These are phyloP conservation scores for Pogonognathellus flavescens DNA, from an alignment of 1,140 invertebrate species.

Conservation along the genomic window DNA sequence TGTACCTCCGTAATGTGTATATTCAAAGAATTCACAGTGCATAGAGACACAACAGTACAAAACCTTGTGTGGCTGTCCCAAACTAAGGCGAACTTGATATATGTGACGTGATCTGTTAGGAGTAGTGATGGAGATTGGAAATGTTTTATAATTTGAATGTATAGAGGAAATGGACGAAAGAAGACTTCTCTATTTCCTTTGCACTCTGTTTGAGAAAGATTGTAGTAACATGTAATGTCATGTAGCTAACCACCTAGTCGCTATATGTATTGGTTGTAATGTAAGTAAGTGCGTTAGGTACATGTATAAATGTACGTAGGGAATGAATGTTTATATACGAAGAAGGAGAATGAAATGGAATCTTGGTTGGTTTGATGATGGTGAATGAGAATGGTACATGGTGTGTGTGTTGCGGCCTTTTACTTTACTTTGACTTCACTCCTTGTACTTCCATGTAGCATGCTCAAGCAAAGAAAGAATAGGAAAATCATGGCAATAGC, in stretches of 20 bases:
- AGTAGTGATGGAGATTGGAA: slow-evolving; percentile 31
- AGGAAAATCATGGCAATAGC: slow-evolving; percentile 36
- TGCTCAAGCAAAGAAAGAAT: not conserved
- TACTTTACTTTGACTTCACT: slow-evolving; percentile 16
- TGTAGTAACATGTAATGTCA: slow-evolving; percentile 1
- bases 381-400: slow-evolving; percentile 29
- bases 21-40: too few species aligned
- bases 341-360: slow-evolving; percentile 45
- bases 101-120: slow-evolving; percentile 27
- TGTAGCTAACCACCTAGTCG: not conserved
- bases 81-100: slow-evolving; percentile 27
- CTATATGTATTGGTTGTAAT: not conserved
- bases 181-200: not conserved
- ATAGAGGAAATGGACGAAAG: slow-evolving; percentile 50
- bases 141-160: slow-evolving; percentile 62
- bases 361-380: slow-evolving; percentile 26
- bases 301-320: slow-evolving; percentile 31
- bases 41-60: not conserved
- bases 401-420: slow-evolving; percentile 32
- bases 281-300: slow-evolving; percentile 22
- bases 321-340: slow-evolving; percentile 45
- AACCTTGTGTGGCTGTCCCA: not conserved
- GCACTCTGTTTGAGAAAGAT: not conserved
- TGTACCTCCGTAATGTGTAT: too few species aligned
- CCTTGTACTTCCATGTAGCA: not conserved